Base-by-base conservation (phyloP, 1,140 invertebrate species). In the Physella acuta region DNA sequence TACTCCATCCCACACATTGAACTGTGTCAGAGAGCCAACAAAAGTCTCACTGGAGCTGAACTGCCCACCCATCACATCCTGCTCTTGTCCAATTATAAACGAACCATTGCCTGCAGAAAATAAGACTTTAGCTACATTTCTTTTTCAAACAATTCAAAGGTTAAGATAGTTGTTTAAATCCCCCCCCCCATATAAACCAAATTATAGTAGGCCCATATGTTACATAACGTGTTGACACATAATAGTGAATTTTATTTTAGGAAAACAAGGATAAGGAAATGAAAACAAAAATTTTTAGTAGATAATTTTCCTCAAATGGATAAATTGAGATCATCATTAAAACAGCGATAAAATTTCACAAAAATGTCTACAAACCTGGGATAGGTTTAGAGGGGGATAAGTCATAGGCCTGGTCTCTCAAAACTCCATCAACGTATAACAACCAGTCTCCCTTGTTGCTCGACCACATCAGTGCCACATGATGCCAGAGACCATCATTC, bases 401-500 rank as follows among this genome's bases (percentile, higher is more conserved):
- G 49, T 84, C 78, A 5, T 74, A 75, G 1, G 89, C 89, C 62
- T 77, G 84, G 69, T 88, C 88, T 69, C 75, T 79, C 2, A 87
- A 67, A 39, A 83, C 62, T 0, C 89, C 90, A 79, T 91, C 89
- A 49, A 88, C 81, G 74, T 87, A 91, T 24, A 91, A 82, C 39
- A 82, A 80, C 88, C 90, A 92, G 3, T 73, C 69, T 1, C 90
- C 90, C 39, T 85, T 78, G 16, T 74, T n/a, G 52, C 81, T 87
- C 11, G 83, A 82, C 91, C 91, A 92, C 17, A 87, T 86, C n/a
- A 89, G 79, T 72, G 89, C 90, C 24, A 92, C 77, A 75, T 90
- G 88, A 78, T 91, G 89, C 91, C 91, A 92, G 31, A 78, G 70
- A 0, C 89, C 90, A 76, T 91, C 90, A 79, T 91, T 91, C 31